Base-by-base conservation (phyloP, 2,113 vertebrate genomes). In the Engraulis encrasicolus region DNA sequence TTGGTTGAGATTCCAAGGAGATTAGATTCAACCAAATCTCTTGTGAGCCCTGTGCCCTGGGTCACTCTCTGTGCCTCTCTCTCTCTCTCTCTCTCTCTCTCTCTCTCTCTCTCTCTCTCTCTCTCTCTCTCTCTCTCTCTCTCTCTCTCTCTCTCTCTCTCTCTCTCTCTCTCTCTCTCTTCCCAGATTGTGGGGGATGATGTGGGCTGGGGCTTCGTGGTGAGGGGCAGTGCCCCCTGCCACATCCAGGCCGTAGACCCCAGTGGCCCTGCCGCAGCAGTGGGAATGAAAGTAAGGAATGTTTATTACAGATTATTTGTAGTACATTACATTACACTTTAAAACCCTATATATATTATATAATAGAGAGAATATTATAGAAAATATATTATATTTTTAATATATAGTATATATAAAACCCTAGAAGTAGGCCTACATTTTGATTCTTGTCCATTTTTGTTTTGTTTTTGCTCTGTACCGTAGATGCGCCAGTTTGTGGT, bases 161-260 rank as follows among this genome's bases (percentile, higher is more conserved):
- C n/a, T n/a, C n/a, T n/a, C n/a, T n/a, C n/a, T 23, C 20, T 58
- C 40, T 45, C 40, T 45, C 40, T 5, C 40, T 45, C 3, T 23
- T 6, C n/a, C 20, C 87, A 99, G 98, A 97, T 99, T 0, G 89
- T 99, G 0, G 98, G 98, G 0, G 98, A 99, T 0, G 98, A 98
- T 0, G 98, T 99, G 31, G 98, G 98, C 87, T 99, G 98, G 98
- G 98, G 98, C 83, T 99, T 99, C 6, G 98, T 99, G 91, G 98
- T 99, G 48, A 91, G 98, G 81, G 98, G 98, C 19, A 97, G 93
- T 87, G 98, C 97, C 87, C 98, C 98, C 14, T 99, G 98, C 90
- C 97, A 99, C 89, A 96, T 99, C 88, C 98, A 99, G 91, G 98
- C 98, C 0, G 98, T 99, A 91, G 98, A 99, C 91, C 98, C 98